These are phyloP conservation scores for Gopherus flavomarginatus DNA, from an alignment of 2,113 vertebrate species.

Conservation along the genomic window DNA sequence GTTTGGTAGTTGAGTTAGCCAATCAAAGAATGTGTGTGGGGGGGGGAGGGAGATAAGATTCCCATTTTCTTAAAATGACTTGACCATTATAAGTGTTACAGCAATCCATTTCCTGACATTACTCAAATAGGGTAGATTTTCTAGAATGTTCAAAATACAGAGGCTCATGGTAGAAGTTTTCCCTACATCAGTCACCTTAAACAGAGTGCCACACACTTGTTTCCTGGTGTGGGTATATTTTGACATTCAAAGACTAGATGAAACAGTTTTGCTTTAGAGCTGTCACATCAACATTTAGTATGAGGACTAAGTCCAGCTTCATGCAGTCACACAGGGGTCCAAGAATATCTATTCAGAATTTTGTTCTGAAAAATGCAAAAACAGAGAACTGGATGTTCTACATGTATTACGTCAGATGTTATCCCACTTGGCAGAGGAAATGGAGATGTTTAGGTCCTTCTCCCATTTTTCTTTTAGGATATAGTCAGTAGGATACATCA, in stretches of 20 bases:
- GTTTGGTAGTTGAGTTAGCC: too few species aligned
- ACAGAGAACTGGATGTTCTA: neutral
- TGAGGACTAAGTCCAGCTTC: neutral
- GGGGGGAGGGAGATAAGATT: neutral
- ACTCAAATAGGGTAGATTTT: neutral
- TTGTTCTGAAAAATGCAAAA: neutral
- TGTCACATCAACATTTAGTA: neutral
- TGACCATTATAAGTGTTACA: neutral
- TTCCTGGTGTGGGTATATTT: neutral
- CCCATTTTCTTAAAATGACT: neutral
- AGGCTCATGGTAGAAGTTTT: neutral
- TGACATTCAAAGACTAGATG: neutral
- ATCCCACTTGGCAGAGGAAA: neutral
- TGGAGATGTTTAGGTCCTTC: neutral
- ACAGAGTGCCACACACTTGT: too few species aligned
- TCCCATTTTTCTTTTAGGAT: neutral
- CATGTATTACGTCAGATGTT: neutral
- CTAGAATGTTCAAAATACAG: neutral
- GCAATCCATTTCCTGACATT: neutral
- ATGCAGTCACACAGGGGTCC: neutral
- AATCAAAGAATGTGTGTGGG: too few species aligned
- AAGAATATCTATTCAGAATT: neutral
- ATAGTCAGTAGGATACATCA: neutral
- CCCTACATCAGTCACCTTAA: neutral
- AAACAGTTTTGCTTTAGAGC: neutral